These are phyloP conservation scores for Timandra comae DNA, from an alignment of 2,888 invertebrate species.

Conservation along the genomic window DNA sequence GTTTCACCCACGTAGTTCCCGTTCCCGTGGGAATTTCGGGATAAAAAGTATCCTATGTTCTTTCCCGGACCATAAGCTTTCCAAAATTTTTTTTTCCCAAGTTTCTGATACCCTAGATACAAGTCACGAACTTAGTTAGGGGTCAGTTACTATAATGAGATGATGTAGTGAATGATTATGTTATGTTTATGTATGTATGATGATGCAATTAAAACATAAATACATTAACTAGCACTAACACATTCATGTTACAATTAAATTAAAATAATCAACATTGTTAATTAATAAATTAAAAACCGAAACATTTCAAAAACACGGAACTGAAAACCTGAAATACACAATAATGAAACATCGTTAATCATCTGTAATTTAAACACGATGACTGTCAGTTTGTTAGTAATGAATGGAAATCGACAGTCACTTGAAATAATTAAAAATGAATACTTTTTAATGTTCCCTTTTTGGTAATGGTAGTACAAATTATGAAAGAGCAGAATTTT, in stretches of 20 bases:
- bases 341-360: constrained; percentile 23
- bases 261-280: not conserved
- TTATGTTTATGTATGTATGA: no score
- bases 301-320: not conserved
- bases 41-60: no score
- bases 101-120: no score
- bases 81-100: no score
- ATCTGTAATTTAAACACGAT: constrained; percentile 26
- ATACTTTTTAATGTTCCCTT: not conserved
- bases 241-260: not conserved
- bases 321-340: not conserved
- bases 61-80: no score
- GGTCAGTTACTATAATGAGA: no score
- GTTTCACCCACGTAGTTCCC: no score
- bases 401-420: constrained; percentile 22
- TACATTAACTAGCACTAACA: not conserved
- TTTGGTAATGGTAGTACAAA: not conserved
- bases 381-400: constrained; percentile 28
- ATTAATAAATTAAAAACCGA: not conserved
- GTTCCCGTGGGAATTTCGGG: no score
- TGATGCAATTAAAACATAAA: no score
- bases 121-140: no score
- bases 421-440: constrained; percentile 22
- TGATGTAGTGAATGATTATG: no score
- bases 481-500: not conserved